phyloP scores from a whole-genome alignment of 2,888 invertebrate genomes.

The Drosophila ezoana region DNA sequence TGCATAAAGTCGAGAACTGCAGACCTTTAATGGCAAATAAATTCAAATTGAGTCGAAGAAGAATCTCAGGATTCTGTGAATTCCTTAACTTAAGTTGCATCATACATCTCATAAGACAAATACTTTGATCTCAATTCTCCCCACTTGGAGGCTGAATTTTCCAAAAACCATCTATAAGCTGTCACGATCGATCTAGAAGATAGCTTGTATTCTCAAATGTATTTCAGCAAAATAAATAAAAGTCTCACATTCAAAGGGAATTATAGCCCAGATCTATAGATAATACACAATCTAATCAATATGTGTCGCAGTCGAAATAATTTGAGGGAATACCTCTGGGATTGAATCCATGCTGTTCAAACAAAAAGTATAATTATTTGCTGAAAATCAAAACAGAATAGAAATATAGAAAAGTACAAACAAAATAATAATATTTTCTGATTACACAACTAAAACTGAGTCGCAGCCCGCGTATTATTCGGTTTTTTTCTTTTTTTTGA shows the following conservation, averaged over 20 bases:
- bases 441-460: conserved; percentile 33
- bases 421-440: conserved; percentile 1
- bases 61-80: too few relatives aligned
- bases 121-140: too few relatives aligned
- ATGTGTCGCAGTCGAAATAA: conserved; percentile 5
- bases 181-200: too few relatives aligned
- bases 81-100: too few relatives aligned
- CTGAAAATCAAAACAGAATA: not conserved
- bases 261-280: not conserved
- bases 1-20: not conserved
- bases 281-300: not conserved
- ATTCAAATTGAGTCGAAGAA: too few relatives aligned
- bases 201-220: too few relatives aligned
- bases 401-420: not conserved
- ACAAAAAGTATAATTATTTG: conserved; percentile 5
- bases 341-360: not conserved
- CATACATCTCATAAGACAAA: too few relatives aligned
- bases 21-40: not conserved
- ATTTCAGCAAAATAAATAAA: too few relatives aligned
- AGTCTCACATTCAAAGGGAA: too few relatives aligned
- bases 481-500: not conserved
- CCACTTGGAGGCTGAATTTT: too few relatives aligned
- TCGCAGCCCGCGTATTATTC: not conserved
- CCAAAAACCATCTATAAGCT: too few relatives aligned
- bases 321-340: conserved; percentile 1